Percentiles rank a stretch among this genome's conserved stretches.
Conservation (phyloP, 1,140 invertebrate genomes). For the Eurosta solidaginis region DNA sequence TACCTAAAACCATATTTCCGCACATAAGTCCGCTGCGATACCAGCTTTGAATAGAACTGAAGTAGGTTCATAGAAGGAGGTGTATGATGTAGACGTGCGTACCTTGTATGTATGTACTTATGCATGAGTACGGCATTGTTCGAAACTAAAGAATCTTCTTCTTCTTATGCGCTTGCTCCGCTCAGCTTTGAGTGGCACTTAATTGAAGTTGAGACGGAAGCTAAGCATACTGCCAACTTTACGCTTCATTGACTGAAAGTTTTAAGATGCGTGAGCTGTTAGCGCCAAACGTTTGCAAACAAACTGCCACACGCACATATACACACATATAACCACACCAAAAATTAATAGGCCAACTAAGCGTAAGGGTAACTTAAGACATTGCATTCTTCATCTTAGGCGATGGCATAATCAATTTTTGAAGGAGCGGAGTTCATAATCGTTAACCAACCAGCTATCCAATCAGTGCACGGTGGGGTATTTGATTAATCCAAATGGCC, state of each 20-base stretch:
- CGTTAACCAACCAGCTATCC: neutral
- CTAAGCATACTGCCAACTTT: constrained; percentile 38
- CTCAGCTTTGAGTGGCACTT: neutral
- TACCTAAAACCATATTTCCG: no score
- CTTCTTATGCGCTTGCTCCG: no score
- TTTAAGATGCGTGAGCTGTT: neutral
- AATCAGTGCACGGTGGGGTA: no score
- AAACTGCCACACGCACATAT: neutral
- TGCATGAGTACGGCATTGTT: no score
- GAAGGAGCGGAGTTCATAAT: neutral
- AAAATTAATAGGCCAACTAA: neutral
- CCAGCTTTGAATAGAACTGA: no score
- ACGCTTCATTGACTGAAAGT: neutral
- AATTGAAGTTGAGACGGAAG: constrained; percentile 1
- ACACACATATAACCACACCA: neutral
- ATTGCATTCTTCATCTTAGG: neutral
- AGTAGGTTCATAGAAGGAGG: no score
- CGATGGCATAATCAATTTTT: neutral
- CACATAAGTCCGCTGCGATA: no score
- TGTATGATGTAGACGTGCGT: no score
- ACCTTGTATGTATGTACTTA: no score
- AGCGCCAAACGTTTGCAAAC: neutral
- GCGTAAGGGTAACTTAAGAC: no score
- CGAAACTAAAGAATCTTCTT: no score
- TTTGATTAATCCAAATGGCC: no score